phyloP scores from a whole-genome alignment of 2,888 invertebrate genomes.

The Eilema sororculum region DNA sequence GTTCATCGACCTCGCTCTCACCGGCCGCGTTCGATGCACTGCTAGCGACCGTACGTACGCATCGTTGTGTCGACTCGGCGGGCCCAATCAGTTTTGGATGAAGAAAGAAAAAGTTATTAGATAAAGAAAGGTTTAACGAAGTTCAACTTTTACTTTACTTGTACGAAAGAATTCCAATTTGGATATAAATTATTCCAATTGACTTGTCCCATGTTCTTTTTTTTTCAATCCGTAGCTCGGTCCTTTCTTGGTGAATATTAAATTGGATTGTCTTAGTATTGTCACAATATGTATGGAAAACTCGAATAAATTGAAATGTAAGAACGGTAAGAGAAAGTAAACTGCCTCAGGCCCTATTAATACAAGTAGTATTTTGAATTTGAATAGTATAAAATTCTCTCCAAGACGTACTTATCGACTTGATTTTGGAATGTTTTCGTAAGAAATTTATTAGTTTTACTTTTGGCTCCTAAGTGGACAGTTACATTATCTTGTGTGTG shows the following conservation, averaged over 20 bases:
- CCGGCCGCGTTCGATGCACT: slow-evolving; percentile 84
- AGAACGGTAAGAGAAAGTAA: slow-evolving; percentile 14
- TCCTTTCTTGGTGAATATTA: slow-evolving; percentile 38
- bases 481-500: too few species aligned
- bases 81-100: slow-evolving; percentile 50
- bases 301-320: slow-evolving; percentile 12
- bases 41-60: slow-evolving; percentile 61
- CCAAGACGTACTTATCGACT: neutral
- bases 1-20: slow-evolving; percentile 83
- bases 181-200: slow-evolving; percentile 45
- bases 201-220: slow-evolving; percentile 39
- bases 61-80: slow-evolving; percentile 53
- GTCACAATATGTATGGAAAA: slow-evolving; percentile 22
- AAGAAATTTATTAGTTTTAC: neutral
- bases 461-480: neutral
- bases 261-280: slow-evolving; percentile 34
- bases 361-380: neutral
- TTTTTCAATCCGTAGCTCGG: slow-evolving; percentile 29
- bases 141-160: slow-evolving; percentile 49
- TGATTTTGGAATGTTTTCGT: neutral
- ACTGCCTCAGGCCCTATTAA: neutral
- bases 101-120: slow-evolving; percentile 55
- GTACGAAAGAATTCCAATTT: slow-evolving; percentile 48
- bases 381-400: neutral
- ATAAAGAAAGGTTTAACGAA: slow-evolving; percentile 46